Conservation (phyloP, 2,888 invertebrate genomes). For the Parelbella ahira region DNA sequence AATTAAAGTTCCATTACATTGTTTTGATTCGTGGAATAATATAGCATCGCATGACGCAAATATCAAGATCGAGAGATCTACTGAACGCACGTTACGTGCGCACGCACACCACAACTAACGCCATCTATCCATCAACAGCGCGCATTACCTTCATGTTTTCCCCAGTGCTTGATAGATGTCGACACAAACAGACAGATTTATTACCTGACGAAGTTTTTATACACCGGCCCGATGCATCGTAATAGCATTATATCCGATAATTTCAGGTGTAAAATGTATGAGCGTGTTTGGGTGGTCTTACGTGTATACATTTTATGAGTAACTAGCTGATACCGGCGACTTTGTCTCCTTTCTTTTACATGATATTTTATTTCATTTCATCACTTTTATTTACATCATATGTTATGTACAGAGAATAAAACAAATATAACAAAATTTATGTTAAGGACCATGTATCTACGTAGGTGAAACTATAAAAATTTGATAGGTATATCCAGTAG, state of each 20-base stretch:
- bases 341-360: too few species aligned
- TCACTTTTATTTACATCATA: too few species aligned
- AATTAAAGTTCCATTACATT: conserved; percentile 1
- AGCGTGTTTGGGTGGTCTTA: conserved; percentile 18
- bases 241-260: conserved; percentile 8
- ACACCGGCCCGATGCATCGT: conserved; percentile 47
- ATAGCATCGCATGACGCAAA: conserved; percentile 29
- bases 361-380: too few species aligned
- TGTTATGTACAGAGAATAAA: too few species aligned
- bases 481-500: too few species aligned
- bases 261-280: conserved; percentile 12
- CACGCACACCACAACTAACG: conserved; percentile 44
- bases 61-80: too few species aligned
- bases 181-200: conserved; percentile 65
- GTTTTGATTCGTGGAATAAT: not conserved
- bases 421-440: too few species aligned
- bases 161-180: conserved; percentile 65
- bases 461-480: too few species aligned
- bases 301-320: too few species aligned
- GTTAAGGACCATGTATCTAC: too few species aligned
- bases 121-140: conserved; percentile 70
- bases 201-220: conserved; percentile 61
- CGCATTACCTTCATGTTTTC: conserved; percentile 65
- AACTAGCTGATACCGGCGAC: too few species aligned
- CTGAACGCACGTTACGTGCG: conserved; percentile 46